Evolutionary conservation across 1,140 invertebrate genomes (phyloP).

Genomic region (Samia ricini): DNA sequence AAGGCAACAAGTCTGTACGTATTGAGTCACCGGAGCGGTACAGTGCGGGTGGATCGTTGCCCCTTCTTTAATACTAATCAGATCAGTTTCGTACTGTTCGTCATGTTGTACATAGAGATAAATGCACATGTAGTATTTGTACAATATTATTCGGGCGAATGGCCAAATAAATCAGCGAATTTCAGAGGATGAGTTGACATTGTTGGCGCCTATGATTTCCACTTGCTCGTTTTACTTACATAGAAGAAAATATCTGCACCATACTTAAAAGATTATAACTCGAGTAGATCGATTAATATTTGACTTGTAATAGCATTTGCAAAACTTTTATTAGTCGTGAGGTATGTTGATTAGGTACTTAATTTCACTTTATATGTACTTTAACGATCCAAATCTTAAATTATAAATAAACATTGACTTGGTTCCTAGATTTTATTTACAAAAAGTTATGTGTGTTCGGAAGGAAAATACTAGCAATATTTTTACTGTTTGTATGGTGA

Average conservation of each 20-base stretch:
- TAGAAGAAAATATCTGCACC: not conserved
- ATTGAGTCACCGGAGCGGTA: not conserved
- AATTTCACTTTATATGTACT: no score
- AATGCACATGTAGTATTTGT: not conserved
- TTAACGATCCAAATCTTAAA: no score
- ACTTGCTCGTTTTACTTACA: not conserved
- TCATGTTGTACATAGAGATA: conserved; percentile 6
- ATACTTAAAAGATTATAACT: not conserved
- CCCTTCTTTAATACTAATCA: conserved; percentile 5
- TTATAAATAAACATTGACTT: no score
- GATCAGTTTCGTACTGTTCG: not conserved
- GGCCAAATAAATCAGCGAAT: not conserved
- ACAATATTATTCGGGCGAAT: not conserved
- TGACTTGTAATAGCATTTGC: no score
- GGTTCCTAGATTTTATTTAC: no score
- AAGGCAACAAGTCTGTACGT: not conserved
- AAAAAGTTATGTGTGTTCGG: no score
- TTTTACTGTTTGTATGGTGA: no score
- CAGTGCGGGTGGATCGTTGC: not conserved
- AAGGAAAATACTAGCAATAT: no score
- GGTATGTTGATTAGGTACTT: no score
- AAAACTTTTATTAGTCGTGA: no score
- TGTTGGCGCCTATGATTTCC: not conserved
- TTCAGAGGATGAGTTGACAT: not conserved
- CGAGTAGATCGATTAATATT: no score